phyloP scores from a whole-genome alignment of 1,140 invertebrate species.

The Temnothorax nylanderi region DNA sequence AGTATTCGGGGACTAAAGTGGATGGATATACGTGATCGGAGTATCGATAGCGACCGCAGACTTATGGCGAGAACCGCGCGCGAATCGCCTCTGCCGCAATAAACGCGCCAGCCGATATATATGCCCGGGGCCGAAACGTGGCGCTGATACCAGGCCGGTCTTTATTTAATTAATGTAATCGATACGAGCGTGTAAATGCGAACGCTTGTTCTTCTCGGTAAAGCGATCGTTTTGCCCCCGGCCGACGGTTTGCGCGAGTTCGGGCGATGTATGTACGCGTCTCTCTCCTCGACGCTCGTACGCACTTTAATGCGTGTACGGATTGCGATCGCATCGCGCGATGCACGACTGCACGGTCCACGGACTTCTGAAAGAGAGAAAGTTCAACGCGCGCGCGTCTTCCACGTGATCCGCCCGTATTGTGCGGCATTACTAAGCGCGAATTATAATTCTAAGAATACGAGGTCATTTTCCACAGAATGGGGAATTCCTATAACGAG shows the following conservation, averaged over 20 bases:
- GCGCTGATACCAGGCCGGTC: constrained; percentile 62
- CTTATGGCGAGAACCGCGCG: constrained; percentile 64
- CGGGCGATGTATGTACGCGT: constrained; percentile 19
- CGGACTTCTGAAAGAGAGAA: constrained; percentile 67
- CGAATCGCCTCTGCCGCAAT: constrained; percentile 68
- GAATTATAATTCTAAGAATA: neutral
- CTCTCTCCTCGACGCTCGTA: constrained; percentile 7
- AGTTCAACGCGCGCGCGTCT: neutral
- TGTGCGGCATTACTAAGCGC: neutral
- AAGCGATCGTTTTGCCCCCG: constrained; percentile 56
- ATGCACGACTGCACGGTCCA: neutral
- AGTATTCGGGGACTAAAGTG: constrained; percentile 67
- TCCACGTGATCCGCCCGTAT: neutral
- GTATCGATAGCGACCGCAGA: constrained; percentile 67
- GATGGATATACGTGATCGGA: constrained; percentile 72
- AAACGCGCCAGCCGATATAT: constrained; percentile 61
- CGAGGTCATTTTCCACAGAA: neutral
- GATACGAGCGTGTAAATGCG: constrained; percentile 70
- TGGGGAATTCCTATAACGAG: neutral
- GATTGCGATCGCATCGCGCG: constrained; percentile 52
- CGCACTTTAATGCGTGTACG: constrained; percentile 32
- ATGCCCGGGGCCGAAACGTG: constrained; percentile 47
- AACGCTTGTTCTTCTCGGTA: constrained; percentile 38
- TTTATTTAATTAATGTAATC: constrained; percentile 77
- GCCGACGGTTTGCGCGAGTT: constrained; percentile 50